Conservation (phyloP, 2,797 vertebrate genomes). For the Periparus ater region DNA sequence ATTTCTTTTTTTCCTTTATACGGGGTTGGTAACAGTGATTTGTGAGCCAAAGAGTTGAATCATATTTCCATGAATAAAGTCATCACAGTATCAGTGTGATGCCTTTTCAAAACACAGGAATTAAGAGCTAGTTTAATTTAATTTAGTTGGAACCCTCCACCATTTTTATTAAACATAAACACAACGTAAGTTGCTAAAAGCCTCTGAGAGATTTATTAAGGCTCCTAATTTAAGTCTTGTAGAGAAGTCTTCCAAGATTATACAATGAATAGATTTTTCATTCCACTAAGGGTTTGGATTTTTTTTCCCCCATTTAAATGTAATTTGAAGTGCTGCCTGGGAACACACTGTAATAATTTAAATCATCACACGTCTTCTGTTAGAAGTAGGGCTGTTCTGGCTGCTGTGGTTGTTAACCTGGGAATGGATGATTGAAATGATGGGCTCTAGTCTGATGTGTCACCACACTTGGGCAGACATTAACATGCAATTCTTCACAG, state of each 20-base stretch:
- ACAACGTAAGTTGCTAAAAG: constrained; percentile 35
- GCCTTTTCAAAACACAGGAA: constrained; percentile 56
- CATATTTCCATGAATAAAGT: constrained; percentile 58
- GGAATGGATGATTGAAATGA: constrained; percentile 1
- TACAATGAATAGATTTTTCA: constrained; percentile 51
- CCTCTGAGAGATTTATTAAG: constrained; percentile 46
- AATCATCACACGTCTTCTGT: not conserved
- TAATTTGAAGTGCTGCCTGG: constrained; percentile 47
- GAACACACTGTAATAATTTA: constrained; percentile 29
- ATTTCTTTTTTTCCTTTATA: not conserved
- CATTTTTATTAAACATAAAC: constrained; percentile 58
- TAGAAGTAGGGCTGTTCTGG: not conserved
- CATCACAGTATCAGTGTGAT: constrained; percentile 11
- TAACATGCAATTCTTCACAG: not conserved
- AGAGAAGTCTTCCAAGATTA: constrained; percentile 45
- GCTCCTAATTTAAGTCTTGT: constrained; percentile 16
- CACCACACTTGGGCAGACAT: not conserved
- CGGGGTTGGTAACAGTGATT: not conserved
- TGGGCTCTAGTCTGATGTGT: not conserved
- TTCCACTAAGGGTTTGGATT: not conserved
- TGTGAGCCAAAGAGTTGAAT: constrained; percentile 37
- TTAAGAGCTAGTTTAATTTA: constrained; percentile 58
- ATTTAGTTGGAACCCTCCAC: constrained; percentile 42
- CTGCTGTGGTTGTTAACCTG: not conserved
- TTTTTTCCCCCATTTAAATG: not conserved